Conservation (phyloP, 2,797 vertebrate genomes). For the Helostoma temminkii region DNA sequence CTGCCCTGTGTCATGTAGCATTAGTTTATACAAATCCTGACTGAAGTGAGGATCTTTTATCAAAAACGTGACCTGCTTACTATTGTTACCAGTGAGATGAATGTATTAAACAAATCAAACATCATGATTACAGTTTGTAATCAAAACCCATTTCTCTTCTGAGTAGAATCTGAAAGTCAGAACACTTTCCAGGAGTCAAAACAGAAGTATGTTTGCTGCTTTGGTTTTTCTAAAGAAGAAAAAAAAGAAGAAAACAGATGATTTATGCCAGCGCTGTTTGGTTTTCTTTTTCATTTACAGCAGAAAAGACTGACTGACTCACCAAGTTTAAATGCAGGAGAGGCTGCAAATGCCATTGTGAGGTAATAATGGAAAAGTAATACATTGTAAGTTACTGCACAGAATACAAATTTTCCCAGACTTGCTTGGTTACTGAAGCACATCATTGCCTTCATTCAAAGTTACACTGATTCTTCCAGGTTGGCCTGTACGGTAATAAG, state of each 20-base stretch:
- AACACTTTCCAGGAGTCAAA: too few relatives aligned
- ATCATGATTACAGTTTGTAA: neutral
- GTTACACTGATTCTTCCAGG: neutral
- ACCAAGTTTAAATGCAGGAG: constrained; percentile 14
- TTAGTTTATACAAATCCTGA: neutral
- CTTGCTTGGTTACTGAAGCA: neutral
- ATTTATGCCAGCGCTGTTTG: neutral
- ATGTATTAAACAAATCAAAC: neutral
- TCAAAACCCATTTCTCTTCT: too few relatives aligned
- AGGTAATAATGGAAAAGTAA: constrained; percentile 17
- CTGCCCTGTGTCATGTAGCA: too few relatives aligned
- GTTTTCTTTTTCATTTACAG: constrained; percentile 13
- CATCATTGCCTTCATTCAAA: neutral
- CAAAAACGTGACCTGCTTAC: neutral
- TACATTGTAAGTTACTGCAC: neutral
- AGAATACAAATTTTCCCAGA: constrained; percentile 18
- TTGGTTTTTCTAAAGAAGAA: too few relatives aligned
- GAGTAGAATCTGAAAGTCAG: neutral
- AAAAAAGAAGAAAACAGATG: neutral
- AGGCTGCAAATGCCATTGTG: constrained; percentile 3
- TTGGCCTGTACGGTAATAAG: neutral
- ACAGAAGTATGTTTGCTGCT: neutral
- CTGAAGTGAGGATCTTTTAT: too few relatives aligned
- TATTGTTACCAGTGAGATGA: neutral
- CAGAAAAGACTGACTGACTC: constrained; percentile 28